Evolutionary conservation across 1,140 invertebrate genomes (phyloP), one percentile per base, ranked within the genome.

Genomic region (Solen grandis): DNA sequence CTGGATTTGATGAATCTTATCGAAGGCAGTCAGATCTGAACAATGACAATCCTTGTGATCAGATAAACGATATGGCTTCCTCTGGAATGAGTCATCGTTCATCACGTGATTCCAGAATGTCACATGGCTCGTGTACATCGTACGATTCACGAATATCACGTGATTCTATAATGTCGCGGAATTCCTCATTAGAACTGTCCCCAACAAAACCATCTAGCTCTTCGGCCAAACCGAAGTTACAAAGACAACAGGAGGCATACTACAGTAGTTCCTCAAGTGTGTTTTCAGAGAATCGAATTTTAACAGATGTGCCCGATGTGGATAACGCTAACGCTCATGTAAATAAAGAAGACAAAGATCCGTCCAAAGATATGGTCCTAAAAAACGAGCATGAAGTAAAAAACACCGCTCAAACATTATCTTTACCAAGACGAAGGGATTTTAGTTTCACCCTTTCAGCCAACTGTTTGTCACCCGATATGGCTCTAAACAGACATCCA

Each of bases 381-480:
- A n/a, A n/a, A n/a, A n/a, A n/a, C n/a, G n/a, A n/a, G n/a, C n/a
- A n/a, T 10, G 41, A 46, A 10, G 41, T 10, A 46, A 46, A 46
- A 19, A 19, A 10, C 8, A 46, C 41, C 8, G 8, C 41, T 8
- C 41, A 46, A 8, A 46, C 41, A 46, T 19, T 46, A 46, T 8
- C 41, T 10, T 19, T 46, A 10, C 41, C 41, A 10, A n/a, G n/a
- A n/a, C 41, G 41, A 46, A 46, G 41, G 41, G 19, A 46, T 46
- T 46, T 19, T 25, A 60, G 4, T 8, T 60, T 60, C 50, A 54
- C 50, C 19, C 33, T 38, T 27, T 59, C 66, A 33, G 36, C 59
- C 0, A 80, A 80, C 50, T 60, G 66, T 63, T 50, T 80, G n/a
- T 80, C 77, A 25, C 77, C 77, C 2, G 77, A 80, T 29, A 73